phyloP scores from a whole-genome alignment of 2,113 vertebrate genomes.

The Chionis minor region DNA sequence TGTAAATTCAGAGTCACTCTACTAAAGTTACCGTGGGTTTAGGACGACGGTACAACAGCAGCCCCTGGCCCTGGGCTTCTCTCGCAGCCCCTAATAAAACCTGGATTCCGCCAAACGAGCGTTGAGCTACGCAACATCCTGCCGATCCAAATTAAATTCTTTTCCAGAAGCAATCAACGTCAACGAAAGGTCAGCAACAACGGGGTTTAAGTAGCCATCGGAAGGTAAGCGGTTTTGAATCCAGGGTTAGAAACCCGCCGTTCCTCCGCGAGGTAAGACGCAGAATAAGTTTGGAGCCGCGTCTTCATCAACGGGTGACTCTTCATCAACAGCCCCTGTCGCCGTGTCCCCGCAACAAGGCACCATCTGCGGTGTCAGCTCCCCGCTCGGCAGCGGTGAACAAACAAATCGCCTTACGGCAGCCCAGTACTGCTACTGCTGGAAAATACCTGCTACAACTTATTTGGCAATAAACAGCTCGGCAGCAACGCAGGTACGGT shows the following conservation, averaged over 20 bases:
- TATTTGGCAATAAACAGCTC: not conserved
- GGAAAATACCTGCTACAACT: not conserved
- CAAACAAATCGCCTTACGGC: not conserved
- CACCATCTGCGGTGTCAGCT: not conserved
- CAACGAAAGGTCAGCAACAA: conserved; percentile 3
- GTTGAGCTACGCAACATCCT: not conserved
- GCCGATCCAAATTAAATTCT: not conserved
- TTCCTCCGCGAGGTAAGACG: not conserved
- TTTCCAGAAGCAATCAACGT: not conserved
- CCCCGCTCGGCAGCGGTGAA: not conserved
- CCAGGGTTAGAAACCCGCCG: not conserved
- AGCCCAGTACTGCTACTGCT: not conserved
- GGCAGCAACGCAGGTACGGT: not conserved
- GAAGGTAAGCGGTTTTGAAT: not conserved
- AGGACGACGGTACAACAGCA: not conserved
- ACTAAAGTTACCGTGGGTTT: conserved; percentile 1
- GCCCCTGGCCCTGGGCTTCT: not conserved
- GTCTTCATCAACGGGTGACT: not conserved
- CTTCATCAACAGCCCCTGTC: not conserved
- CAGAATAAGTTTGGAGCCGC: not conserved
- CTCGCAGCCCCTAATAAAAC: not conserved
- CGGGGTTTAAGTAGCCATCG: not conserved
- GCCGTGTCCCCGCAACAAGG: not conserved
- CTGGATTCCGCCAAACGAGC: not conserved
- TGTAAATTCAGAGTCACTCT: conserved; percentile 19